Conservation (phyloP, 2,888 invertebrate species). For the Tholera decimalis region DNA sequence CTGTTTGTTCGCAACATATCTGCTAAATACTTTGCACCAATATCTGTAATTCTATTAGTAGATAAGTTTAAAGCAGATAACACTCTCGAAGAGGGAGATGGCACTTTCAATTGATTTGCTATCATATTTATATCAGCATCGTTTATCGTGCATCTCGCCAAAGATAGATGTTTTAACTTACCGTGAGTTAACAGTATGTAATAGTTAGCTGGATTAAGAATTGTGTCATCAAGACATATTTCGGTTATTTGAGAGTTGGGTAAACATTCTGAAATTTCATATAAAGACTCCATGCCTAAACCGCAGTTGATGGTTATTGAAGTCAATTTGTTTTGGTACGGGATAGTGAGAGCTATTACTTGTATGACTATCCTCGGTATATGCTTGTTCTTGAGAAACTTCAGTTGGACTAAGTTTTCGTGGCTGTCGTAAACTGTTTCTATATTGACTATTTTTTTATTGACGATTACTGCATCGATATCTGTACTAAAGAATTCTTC, state of each 20-base stretch:
- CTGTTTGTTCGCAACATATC: constrained; percentile 75
- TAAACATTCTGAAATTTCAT: constrained; percentile 76
- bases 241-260: constrained; percentile 73
- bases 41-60: constrained; percentile 79
- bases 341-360: constrained; percentile 71
- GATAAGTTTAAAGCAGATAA: constrained; percentile 76
- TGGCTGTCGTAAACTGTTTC: constrained; percentile 67
- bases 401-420: constrained; percentile 71
- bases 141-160: constrained; percentile 76
- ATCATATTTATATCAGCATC: constrained; percentile 73
- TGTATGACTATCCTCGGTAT: constrained; percentile 74
- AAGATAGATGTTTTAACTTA: constrained; percentile 72
- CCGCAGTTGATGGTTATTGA: constrained; percentile 72
- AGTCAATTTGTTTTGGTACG: constrained; percentile 68
- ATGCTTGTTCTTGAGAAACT: constrained; percentile 68
- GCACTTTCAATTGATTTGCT: constrained; percentile 64
- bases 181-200: constrained; percentile 69
- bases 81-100: constrained; percentile 70
- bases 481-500: neutral
- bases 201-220: constrained; percentile 73
- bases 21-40: constrained; percentile 72
- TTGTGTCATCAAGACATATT: constrained; percentile 74
- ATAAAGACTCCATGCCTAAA: constrained; percentile 62
- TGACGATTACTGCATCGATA: accelerated
- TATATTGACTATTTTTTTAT: constrained; percentile 35